Evolutionary conservation across 2,113 vertebrate genomes (phyloP).

Genomic region (Gymnorhina tibicen): DNA sequence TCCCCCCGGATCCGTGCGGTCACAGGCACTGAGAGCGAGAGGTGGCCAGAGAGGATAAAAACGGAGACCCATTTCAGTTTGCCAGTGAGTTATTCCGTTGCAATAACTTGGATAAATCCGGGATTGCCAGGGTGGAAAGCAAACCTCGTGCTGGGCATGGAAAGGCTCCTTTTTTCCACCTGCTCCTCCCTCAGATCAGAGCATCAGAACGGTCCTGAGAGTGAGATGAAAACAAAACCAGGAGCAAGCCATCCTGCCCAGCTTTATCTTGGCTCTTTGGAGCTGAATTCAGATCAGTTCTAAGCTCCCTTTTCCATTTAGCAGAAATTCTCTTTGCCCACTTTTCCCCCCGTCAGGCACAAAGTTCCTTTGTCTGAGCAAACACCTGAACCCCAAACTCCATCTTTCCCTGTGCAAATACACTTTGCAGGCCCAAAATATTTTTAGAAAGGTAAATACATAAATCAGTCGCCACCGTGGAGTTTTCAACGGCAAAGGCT

Average conservation of each 20-base stretch:
- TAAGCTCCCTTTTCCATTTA: background rate
- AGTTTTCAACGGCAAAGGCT: background rate
- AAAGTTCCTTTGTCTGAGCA: background rate
- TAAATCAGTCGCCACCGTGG: background rate
- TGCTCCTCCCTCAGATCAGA: background rate
- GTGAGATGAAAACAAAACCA: background rate
- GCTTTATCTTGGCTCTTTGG: background rate
- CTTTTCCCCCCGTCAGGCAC: background rate
- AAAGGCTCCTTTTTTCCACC: background rate
- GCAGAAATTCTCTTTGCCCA: background rate
- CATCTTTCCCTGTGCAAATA: background rate
- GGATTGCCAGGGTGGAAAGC: background rate
- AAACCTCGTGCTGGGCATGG: rapidly evolving
- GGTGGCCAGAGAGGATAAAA: background rate
- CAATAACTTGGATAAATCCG: background rate
- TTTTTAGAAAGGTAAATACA: background rate
- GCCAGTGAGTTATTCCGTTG: rapidly evolving
- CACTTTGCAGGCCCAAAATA: background rate
- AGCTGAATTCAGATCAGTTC: background rate
- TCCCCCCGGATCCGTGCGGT: background rate
- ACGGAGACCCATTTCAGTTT: rapidly evolving
- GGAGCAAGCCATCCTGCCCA: background rate
- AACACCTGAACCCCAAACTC: background rate
- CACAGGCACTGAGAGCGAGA: background rate
- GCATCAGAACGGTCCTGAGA: background rate